Base-by-base conservation (phyloP, 2,797 vertebrate species). In the Buceros bicornis region DNA sequence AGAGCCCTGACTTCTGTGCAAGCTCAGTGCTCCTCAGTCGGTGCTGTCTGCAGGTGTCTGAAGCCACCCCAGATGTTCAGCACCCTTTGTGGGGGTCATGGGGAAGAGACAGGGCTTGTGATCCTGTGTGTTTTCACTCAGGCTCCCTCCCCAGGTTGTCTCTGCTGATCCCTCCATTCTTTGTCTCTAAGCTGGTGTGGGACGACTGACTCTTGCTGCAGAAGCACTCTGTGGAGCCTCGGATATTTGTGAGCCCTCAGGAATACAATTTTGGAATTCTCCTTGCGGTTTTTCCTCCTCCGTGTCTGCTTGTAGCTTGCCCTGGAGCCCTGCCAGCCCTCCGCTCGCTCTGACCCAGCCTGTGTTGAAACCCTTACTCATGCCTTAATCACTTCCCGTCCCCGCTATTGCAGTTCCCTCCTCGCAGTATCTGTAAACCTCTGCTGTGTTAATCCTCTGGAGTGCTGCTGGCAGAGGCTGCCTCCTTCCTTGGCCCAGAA, bases 311-410 rank as follows among this genome's bases (percentile, higher is more conserved):
- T 60, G 33, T 70, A 78, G 84, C 56, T 72, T 85, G 72, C 72
- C 62, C 80, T 91, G 93, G 87, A 88, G 70, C 51, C 10, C 48
- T 62, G 85, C 87, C 96, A 93, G 89, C 70, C 40, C 65, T 70
- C 21, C 35, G 19, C 60, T 92, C 0, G 0, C 79, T 79, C 81
- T 74, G 82, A 18, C 66, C 90, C n/a, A 40, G 89, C 50, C 79
- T 79, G 29, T 69, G 43, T 31, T 50, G 76, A 71, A 93, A 56
- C 35, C 82, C 92, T 95, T 93, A 89, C 89, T 96, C 95, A 94
- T 64, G 65, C 82, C 65, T 95, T 81, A 93, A 88, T 96, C 91
- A 83, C 90, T 96, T 96, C 94, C 91, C 1, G 13, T 28, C 82
- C 43, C 48, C 1, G 4, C 45, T 53, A n/a, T 66, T 65, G 90